Evolutionary conservation across 2,888 invertebrate species (phyloP).

Genomic region (Unio pictorum): DNA sequence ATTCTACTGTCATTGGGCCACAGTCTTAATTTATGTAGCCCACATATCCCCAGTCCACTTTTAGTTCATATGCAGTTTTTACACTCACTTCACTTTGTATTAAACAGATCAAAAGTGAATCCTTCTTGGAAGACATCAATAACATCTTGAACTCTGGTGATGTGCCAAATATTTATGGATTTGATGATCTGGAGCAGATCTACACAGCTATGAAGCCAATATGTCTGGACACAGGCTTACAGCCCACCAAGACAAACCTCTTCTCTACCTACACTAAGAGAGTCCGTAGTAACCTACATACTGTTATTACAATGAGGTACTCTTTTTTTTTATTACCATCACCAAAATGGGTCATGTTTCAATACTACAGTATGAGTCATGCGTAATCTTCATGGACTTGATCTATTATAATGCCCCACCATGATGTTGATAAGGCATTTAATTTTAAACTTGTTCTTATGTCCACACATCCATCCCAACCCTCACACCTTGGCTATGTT

Average conservation of each 20-base stretch:
- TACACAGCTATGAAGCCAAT: conserved; percentile 82
- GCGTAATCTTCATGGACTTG: too few relatives aligned
- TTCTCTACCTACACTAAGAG: conserved; percentile 71
- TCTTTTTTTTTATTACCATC: neutral
- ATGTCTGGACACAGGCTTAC: conserved; percentile 82
- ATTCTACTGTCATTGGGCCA: too few relatives aligned
- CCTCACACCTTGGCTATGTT: too few relatives aligned
- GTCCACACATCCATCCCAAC: too few relatives aligned
- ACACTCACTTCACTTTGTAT: too few relatives aligned
- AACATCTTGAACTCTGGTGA: conserved; percentile 72
- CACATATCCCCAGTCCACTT: too few relatives aligned
- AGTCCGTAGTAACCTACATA: conserved; percentile 70
- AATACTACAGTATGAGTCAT: neutral
- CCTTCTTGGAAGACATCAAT: conserved; percentile 72
- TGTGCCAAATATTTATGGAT: conserved; percentile 71
- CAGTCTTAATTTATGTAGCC: too few relatives aligned
- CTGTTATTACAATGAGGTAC: conserved; percentile 74
- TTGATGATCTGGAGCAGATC: conserved; percentile 75
- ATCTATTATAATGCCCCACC: too few relatives aligned
- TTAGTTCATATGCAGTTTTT: too few relatives aligned
- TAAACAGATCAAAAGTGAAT: conserved; percentile 71
- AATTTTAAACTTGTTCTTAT: too few relatives aligned
- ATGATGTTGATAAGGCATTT: too few relatives aligned
- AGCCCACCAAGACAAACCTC: conserved; percentile 82
- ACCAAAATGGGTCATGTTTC: neutral